Base-by-base conservation (phyloP, 92 coral and sea anemone species). In the Meandrina meandrites region DNA sequence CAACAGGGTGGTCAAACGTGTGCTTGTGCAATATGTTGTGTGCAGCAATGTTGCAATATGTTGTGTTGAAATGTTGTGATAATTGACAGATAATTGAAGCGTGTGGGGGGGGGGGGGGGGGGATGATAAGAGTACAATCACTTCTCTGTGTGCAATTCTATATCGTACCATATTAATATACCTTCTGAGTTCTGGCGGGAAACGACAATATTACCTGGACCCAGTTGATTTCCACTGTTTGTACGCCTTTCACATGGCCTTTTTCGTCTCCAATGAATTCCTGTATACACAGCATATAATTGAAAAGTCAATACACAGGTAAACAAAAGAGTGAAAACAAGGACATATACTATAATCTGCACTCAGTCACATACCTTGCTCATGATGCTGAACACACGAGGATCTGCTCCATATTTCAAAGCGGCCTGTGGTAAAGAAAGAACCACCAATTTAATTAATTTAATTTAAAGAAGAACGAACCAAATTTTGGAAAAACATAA, bases 311-410 rank as follows among this genome's bases (percentile, higher is more conserved):
- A 47, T n/a, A 64, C 37, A 8, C 75, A 75, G 67, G 10, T 24
- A 9, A 28, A 37, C 36, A 12, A 42, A 6, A 21, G 32, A 28
- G 8, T n/a, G 14, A 5, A 19, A 16, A 57, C 28, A n/a, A 30
- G 34, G 70, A 56, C 48, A 57, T 5, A 36, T 24, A 31, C 11
- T 18, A 60, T 60, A 5, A 3, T 57, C 5, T 1, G 11, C 37
- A 36, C 18, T 31, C 35, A 18, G 14, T 31, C 31, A 54, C 88
- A 54, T 84, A 94, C 98, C 95, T 96, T 96, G 47, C 99, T 96
- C 94, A 96, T 95, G 31, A 95, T 95, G 88, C 96, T 95, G 89
- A 94, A 96, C 6, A 92, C 90, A 42, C 99, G 91, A 56, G 99
- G 99, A 75, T 96, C 99, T 17, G 89, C 90, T 42, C 99, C 99